Conservation (phyloP, 2,113 vertebrate genomes). For the Etheostoma spectabile region DNA sequence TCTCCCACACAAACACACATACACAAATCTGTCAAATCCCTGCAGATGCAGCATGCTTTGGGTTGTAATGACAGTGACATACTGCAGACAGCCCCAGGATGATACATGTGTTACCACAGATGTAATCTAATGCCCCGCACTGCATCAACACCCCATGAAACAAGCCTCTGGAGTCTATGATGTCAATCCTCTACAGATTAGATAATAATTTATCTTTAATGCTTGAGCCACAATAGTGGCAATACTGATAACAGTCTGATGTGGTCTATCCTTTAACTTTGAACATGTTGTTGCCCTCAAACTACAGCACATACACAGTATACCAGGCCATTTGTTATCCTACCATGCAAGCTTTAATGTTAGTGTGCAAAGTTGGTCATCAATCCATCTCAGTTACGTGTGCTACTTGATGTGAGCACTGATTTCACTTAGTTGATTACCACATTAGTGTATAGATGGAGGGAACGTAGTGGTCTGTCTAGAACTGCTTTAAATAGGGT, state of each 20-base stretch:
- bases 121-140: constrained; percentile 41
- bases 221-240: neutral
- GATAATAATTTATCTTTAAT: constrained; percentile 25
- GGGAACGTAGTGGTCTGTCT: neutral
- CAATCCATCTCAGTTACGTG: neutral
- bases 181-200: constrained; percentile 11
- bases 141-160: constrained; percentile 17
- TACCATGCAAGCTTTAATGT: neutral
- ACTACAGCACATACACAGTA: no score
- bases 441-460: neutral
- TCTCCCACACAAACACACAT: constrained; percentile 7
- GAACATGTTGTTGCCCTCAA: neutral
- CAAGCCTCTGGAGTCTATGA: constrained; percentile 33
- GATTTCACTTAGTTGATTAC: no score
- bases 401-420: neutral
- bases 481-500: neutral
- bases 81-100: constrained; percentile 49
- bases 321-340: no score
- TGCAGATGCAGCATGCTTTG: constrained; percentile 37
- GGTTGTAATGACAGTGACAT: constrained; percentile 47
- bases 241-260: neutral
- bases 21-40: constrained; percentile 60
- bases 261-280: neutral
- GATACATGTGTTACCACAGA: constrained; percentile 55
- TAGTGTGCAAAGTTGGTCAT: neutral